Evolutionary conservation across 2,797 vertebrate species (phyloP).

Genomic region (Ceryle rudis): DNA sequence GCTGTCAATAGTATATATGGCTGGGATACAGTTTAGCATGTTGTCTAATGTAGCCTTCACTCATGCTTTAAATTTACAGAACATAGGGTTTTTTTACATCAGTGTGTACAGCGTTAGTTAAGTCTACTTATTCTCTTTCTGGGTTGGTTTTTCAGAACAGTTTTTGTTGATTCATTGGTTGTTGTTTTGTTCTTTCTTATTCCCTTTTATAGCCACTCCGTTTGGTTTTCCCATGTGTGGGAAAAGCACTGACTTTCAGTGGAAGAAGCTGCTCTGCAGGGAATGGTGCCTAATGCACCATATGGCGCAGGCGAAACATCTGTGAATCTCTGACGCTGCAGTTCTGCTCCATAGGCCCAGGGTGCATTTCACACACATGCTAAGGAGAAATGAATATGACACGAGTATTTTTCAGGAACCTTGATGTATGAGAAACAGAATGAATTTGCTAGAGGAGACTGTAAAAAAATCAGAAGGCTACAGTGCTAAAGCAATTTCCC

Average conservation of each 20-base stretch:
- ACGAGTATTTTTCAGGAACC: not conserved
- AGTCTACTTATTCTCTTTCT: not conserved
- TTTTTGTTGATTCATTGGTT: not conserved
- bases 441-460: not conserved
- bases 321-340: constrained; percentile 53
- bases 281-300: constrained; percentile 3
- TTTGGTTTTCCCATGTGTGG: constrained; percentile 47
- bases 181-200: not conserved
- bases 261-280: not conserved
- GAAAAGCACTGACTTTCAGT: constrained; percentile 37
- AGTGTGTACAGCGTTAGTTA: rapidly evolving
- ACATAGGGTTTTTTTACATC: not conserved
- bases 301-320: constrained; percentile 49
- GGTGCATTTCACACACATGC: not conserved
- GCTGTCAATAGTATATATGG: not conserved
- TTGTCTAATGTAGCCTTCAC: not conserved
- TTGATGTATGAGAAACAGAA: not conserved
- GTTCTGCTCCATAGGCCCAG: not conserved
- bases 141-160: not conserved
- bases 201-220: constrained; percentile 35
- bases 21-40: not conserved
- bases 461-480: not conserved
- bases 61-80: not conserved
- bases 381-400: not conserved
- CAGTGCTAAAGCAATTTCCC: not conserved